phyloP scores from a whole-genome alignment of 1,140 invertebrate genomes.

The Zelostemma sp. region DNA sequence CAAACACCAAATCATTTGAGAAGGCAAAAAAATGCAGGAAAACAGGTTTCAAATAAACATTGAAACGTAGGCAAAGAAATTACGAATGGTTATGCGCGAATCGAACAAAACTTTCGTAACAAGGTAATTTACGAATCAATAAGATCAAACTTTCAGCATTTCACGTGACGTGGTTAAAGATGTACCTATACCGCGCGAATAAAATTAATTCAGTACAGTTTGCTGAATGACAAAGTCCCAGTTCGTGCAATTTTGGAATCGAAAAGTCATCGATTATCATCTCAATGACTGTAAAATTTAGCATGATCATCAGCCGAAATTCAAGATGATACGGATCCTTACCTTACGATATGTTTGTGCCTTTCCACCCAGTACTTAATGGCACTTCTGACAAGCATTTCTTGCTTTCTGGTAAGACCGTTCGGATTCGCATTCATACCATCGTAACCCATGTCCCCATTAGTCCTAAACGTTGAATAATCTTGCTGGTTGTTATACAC shows the following conservation, averaged over 20 bases:
- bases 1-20: no score
- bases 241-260: no score
- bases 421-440: slow-evolving; percentile 76
- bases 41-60: no score
- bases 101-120: background rate
- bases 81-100: background rate
- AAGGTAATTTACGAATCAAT: background rate
- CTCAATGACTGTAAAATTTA: no score
- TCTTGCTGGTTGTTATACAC: slow-evolving; percentile 83
- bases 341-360: slow-evolving; percentile 88
- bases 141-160: background rate
- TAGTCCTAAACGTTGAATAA: slow-evolving; percentile 78
- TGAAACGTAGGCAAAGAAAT: no score
- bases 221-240: no score
- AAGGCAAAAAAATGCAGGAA: no score
- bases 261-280: no score
- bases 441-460: slow-evolving; percentile 72
- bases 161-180: background rate
- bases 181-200: background rate
- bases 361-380: slow-evolving; percentile 91
- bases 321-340: slow-evolving; percentile 48
- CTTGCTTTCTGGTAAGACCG: slow-evolving; percentile 84
- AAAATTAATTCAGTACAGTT: background rate
- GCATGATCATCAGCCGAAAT: no score
- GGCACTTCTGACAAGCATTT: slow-evolving; percentile 83